Percentiles rank a stretch among this genome's conserved stretches.
Evolutionary conservation across 2,113 vertebrate species (phyloP).

Genomic region (Sinosuthora webbiana): DNA sequence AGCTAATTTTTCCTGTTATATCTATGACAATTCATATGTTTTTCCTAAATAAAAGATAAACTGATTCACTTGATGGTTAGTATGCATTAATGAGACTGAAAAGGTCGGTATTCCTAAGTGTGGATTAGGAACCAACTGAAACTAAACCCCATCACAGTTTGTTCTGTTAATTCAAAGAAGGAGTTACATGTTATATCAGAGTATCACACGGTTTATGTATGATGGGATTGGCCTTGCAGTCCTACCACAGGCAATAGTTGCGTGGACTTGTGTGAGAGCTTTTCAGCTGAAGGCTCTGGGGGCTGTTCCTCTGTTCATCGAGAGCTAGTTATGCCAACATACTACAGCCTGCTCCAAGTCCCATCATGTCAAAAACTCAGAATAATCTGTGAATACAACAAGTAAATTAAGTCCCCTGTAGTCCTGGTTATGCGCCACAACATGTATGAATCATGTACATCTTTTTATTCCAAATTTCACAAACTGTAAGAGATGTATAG

Average conservation of each 20-base stretch:
- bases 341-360: not conserved
- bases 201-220: not conserved
- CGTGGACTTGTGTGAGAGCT: not conserved
- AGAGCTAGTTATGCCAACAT: not conserved
- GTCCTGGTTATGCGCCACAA: not conserved
- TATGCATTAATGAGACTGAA: not conserved
- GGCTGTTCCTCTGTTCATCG: not conserved
- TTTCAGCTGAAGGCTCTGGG: not conserved
- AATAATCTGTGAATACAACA: not conserved
- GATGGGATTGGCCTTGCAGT: not conserved
- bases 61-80: slow-evolving; percentile 15
- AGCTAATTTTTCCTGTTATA: slow-evolving; percentile 61
- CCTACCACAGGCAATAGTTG: rapidly evolving
- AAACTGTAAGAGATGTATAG: not conserved
- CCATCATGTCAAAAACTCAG: not conserved
- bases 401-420: not conserved
- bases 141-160: not conserved
- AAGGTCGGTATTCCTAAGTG: not conserved
- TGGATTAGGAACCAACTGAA: not conserved
- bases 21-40: slow-evolving; percentile 49
- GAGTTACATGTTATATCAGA: not conserved
- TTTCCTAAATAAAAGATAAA: slow-evolving; percentile 61
- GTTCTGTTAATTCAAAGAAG: not conserved
- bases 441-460: not conserved
- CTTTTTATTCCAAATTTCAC: not conserved